Conservation (phyloP, 2,888 invertebrate genomes). For the Euplexia lucipara region DNA sequence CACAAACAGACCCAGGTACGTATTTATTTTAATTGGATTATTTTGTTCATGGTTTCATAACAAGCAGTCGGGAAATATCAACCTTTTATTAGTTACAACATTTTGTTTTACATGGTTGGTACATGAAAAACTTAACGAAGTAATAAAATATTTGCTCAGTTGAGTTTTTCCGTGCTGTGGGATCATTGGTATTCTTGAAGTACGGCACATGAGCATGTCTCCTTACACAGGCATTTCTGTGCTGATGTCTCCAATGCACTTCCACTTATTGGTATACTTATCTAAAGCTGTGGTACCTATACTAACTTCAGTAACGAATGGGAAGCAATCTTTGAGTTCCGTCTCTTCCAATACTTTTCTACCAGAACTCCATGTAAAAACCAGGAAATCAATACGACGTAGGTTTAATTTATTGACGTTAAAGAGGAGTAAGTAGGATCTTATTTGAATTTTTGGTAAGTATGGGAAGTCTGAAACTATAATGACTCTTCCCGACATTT, state of each 20-base stretch:
- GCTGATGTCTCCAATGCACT: slow-evolving; percentile 37
- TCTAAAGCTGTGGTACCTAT: slow-evolving; percentile 24
- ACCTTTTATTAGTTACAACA: slow-evolving; percentile 2
- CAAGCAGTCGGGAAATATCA: slow-evolving; percentile 4
- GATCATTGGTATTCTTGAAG: background rate
- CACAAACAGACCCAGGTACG: slow-evolving; percentile 19
- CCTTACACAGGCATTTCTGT: background rate
- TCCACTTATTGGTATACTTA: slow-evolving; percentile 33
- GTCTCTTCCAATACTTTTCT: slow-evolving; percentile 24
- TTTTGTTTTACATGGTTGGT: background rate
- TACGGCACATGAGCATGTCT: background rate
- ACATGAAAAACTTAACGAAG: slow-evolving; percentile 4
- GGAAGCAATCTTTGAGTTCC: slow-evolving; percentile 9
- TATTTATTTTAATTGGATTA: slow-evolving; percentile 47
- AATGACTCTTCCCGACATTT: slow-evolving; percentile 66
- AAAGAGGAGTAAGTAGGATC: slow-evolving; percentile 7
- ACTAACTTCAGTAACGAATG: slow-evolving; percentile 18
- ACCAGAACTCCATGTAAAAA: slow-evolving; percentile 3
- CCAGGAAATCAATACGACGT: slow-evolving; percentile 5
- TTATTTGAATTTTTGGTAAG: slow-evolving; percentile 21
- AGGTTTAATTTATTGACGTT: slow-evolving; percentile 26
- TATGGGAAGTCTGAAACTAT: slow-evolving; percentile 45
- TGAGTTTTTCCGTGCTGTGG: background rate
- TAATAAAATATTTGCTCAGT: background rate
- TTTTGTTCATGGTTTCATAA: slow-evolving; percentile 13